Conservation (phyloP, 2,888 invertebrate genomes). For the Parelbella ahira region DNA sequence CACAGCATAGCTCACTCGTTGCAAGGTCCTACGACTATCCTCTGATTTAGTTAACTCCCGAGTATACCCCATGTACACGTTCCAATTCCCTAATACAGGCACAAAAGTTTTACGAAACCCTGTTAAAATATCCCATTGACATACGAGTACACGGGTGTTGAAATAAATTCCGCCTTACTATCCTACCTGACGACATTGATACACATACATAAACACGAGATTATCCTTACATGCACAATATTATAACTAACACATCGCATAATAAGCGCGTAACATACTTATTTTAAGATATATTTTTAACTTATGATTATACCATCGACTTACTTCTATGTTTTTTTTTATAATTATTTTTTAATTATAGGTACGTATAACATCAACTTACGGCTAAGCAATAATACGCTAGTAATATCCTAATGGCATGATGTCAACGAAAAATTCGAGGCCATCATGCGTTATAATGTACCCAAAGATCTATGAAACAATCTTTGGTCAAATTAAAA, state of each 20-base stretch:
- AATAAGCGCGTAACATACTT: too few relatives aligned
- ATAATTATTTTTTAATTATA: too few relatives aligned
- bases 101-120: conserved; percentile 23
- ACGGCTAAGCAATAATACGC: too few relatives aligned
- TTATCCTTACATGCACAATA: neutral
- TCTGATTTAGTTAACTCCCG: conserved; percentile 8
- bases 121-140: conserved; percentile 14
- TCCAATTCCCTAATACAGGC: conserved; percentile 18
- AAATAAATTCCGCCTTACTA: conserved; percentile 6
- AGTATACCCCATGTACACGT: conserved; percentile 2
- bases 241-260: too few relatives aligned
- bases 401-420: conserved; percentile 13
- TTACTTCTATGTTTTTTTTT: neutral
- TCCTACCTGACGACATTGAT: neutral
- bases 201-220: too few relatives aligned
- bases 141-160: conserved; percentile 3
- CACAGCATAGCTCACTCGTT: conserved; percentile 8
- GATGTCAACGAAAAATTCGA: conserved; percentile 16
- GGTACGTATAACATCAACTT: too few relatives aligned
- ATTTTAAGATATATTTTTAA: too few relatives aligned
- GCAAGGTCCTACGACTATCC: conserved; percentile 8
- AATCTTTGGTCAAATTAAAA: conserved; percentile 11
- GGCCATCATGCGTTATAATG: conserved; percentile 20
- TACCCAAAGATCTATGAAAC: conserved; percentile 9
- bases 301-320: conserved; percentile 10